Conservation (phyloP, 92 coral and sea anemone genomes). For the Meandrina meandrites region DNA sequence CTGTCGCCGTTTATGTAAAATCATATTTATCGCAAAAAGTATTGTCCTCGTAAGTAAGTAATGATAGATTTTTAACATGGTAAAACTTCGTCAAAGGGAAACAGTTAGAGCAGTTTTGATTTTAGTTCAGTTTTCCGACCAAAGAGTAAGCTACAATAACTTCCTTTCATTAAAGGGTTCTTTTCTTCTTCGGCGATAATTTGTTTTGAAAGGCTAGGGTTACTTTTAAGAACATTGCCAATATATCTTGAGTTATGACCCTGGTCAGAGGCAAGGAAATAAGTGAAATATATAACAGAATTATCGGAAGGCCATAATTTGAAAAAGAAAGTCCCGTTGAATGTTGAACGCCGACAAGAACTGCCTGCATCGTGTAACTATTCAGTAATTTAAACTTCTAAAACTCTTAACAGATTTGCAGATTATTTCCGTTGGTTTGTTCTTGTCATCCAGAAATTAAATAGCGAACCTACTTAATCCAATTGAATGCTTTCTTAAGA, state of each 20-base stretch:
- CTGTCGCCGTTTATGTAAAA: neutral
- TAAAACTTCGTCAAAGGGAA: neutral
- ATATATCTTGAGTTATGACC: neutral
- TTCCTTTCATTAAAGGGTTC: neutral
- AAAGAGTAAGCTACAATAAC: neutral
- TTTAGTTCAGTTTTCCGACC: neutral
- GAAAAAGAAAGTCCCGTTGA: no score
- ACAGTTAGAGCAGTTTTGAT: no score
- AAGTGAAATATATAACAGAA: neutral
- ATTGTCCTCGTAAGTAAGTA: neutral
- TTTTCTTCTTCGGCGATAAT: neutral
- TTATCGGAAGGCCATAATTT: no score
- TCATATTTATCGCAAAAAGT: neutral
- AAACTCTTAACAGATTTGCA: neutral
- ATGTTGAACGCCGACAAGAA: neutral
- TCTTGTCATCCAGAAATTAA: neutral
- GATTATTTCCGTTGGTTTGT: neutral
- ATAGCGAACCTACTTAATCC: neutral
- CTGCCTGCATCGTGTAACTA: neutral
- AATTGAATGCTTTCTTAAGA: neutral
- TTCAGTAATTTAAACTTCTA: neutral
- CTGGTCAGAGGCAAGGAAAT: neutral
- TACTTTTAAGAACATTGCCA: neutral
- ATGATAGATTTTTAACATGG: neutral
- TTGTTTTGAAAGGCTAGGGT: neutral